Conservation (phyloP, 2,797 vertebrate genomes). For the Uromys caudimaculatus region DNA sequence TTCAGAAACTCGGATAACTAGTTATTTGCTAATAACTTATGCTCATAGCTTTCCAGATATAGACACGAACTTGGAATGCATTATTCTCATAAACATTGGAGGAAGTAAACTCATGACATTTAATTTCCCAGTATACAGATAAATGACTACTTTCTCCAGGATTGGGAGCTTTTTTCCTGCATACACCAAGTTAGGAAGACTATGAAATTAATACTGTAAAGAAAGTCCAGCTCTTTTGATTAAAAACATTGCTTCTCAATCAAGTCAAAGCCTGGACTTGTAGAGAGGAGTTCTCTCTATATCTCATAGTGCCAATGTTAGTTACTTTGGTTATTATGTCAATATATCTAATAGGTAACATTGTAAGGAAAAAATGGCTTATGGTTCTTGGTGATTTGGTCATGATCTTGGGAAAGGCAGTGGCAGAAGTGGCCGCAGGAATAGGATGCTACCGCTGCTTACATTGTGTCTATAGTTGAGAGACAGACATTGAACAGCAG, state of each 20-base stretch:
- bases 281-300: not conserved
- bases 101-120: not conserved
- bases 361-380: not conserved
- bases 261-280: not conserved
- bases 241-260: not conserved
- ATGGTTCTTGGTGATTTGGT: not conserved
- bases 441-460: not conserved
- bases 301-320: not conserved
- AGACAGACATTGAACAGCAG: not conserved
- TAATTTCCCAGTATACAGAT: not conserved
- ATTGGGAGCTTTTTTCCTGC: not conserved
- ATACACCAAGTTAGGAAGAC: not conserved
- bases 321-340: not conserved
- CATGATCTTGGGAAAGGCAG: too few relatives aligned
- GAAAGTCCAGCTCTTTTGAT: not conserved
- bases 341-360: not conserved
- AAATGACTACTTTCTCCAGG: not conserved
- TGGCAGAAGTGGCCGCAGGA: not conserved
- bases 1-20: not conserved
- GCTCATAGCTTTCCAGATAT: constrained; percentile 10
- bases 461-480: not conserved
- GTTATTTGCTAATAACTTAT: not conserved
- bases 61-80: not conserved
- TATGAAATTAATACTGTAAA: not conserved
- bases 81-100: not conserved